Conservation (phyloP, 2,888 invertebrate species). For the Scaptomyza polygonia region DNA sequence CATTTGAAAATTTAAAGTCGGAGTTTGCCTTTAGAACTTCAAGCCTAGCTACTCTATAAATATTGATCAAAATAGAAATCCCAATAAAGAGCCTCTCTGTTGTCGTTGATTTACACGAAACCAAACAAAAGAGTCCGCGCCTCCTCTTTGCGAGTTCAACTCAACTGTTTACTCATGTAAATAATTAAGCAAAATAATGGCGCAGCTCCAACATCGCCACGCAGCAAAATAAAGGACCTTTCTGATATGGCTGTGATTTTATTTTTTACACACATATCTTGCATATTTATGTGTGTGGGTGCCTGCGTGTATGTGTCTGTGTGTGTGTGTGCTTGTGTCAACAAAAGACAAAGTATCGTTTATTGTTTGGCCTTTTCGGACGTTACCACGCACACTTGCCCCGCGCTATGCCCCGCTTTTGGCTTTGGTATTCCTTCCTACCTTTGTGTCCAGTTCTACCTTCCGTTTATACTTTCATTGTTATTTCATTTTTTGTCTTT, state of each 20-base stretch:
- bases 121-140: constrained; percentile 15
- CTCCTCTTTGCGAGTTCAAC: constrained; percentile 28
- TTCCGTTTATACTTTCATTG: not conserved
- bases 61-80: not conserved
- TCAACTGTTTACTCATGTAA: constrained; percentile 75
- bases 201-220: constrained; percentile 51
- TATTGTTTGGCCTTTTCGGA: constrained; percentile 62
- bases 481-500: constrained; percentile 5
- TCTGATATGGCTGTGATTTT: constrained; percentile 63
- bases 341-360: constrained; percentile 70
- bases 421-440: constrained; percentile 1
- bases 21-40: not conserved
- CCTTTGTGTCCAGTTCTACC: constrained; percentile 5
- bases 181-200: constrained; percentile 80
- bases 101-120: constrained; percentile 50
- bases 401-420: constrained; percentile 20
- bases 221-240: constrained; percentile 52
- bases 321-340: constrained; percentile 38
- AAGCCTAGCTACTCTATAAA: not conserved
- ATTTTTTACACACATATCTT: constrained; percentile 29
- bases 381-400: constrained; percentile 33
- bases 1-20: too few relatives aligned
- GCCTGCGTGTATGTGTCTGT: constrained; percentile 11
- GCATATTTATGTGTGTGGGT: constrained; percentile 11
- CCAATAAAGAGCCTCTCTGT: not conserved